Conservation (phyloP, 1,140 invertebrate species). For the Aleiodes sp. region DNA sequence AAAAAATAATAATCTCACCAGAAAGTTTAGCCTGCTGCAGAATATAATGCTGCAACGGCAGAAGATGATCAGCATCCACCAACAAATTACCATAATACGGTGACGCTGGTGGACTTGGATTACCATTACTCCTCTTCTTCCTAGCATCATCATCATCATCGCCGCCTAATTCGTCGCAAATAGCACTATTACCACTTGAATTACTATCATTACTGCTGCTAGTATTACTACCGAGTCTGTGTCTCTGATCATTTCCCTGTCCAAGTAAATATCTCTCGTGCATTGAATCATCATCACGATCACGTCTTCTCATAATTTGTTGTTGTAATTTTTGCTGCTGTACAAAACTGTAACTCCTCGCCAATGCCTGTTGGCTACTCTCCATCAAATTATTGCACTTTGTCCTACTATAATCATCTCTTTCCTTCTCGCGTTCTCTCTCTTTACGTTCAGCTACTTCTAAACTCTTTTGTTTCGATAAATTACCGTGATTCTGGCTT, state of each 20-base stretch:
- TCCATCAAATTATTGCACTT: constrained; percentile 54
- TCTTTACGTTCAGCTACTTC: constrained; percentile 51
- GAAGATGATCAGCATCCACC: constrained; percentile 71
- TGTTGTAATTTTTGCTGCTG: constrained; percentile 67
- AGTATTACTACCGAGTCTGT: constrained; percentile 58
- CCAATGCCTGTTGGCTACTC: constrained; percentile 53
- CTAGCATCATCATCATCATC: constrained; percentile 55
- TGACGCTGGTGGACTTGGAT: constrained; percentile 61
- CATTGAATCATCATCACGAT: constrained; percentile 78
- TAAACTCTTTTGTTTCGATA: constrained; percentile 64
- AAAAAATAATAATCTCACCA: constrained; percentile 58
- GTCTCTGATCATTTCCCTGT: constrained; percentile 37
- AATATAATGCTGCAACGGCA: constrained; percentile 88
- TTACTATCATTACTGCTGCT: constrained; percentile 53
- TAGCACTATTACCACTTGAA: constrained; percentile 56
- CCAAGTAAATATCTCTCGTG: constrained; percentile 79
- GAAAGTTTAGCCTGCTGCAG: constrained; percentile 84
- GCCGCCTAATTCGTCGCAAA: constrained; percentile 50
- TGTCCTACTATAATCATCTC: constrained; percentile 51
- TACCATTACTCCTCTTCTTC: constrained; percentile 62
- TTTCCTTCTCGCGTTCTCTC: constrained; percentile 54
- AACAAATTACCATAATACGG: constrained; percentile 61
- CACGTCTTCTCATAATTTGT: constrained; percentile 60
- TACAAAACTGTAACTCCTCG: constrained; percentile 80
- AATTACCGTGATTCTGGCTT: constrained; percentile 36